phyloP scores from a whole-genome alignment of 2,797 vertebrate genomes.

The Stomatorhinus walkeri region DNA sequence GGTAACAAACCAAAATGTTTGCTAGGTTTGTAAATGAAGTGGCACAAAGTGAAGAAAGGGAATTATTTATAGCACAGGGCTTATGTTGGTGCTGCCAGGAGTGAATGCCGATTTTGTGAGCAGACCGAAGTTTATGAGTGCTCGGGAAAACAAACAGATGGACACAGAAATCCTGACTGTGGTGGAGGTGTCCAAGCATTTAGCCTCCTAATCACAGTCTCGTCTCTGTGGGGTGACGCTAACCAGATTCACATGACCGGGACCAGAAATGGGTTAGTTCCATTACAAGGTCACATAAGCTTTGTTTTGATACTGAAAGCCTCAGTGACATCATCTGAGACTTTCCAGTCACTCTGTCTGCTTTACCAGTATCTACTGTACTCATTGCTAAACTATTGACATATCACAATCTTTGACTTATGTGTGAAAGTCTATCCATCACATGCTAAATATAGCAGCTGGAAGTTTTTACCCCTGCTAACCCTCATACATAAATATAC shows the following conservation, averaged over 20 bases:
- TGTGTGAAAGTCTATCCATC: neutral
- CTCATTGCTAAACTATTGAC: neutral
- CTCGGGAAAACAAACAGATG: constrained; percentile 12
- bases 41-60: neutral
- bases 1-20: neutral
- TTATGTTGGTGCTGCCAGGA: constrained; percentile 14
- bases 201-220: neutral
- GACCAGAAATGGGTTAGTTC: neutral
- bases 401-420: neutral
- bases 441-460: neutral
- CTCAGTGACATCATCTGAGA: neutral
- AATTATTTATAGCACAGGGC: constrained; percentile 11
- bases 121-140: neutral
- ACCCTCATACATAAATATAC: neutral
- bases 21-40: constrained; percentile 10
- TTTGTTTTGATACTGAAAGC: neutral
- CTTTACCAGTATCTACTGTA: neutral
- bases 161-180: neutral
- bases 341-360: neutral
- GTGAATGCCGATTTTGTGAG: constrained; percentile 6
- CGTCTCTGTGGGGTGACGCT: neutral
- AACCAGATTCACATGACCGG: neutral
- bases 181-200: neutral
- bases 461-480: neutral
- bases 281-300: neutral